Base-by-base conservation (phyloP, 2,888 invertebrate genomes). In the Helicoverpa assulta region DNA sequence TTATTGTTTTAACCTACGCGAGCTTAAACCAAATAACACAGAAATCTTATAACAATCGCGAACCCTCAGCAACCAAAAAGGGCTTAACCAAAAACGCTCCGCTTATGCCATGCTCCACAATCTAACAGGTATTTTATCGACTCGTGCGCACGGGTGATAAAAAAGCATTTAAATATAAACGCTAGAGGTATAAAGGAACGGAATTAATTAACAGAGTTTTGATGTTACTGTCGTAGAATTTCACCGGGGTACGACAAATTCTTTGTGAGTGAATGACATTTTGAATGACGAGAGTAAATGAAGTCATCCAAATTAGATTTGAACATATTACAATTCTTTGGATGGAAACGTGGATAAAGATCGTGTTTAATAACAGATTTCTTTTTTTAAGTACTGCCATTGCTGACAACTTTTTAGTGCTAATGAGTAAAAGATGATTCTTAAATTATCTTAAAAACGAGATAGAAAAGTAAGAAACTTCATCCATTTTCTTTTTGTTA, bases 141-240 rank as follows among this genome's bases (percentile, higher is more conserved):
- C 94, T 91, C 94, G 94, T 94, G 94, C 94, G 90, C 88, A 80
- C 81, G 85, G 76, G 86, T 91, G 92, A 94, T 93, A 94, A 92
- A 92, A 92, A 90, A 79, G 81, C 87, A 86, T 88, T 94, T 93
- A 93, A 93, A 93, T 91, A 92, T 92, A 91, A 93, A 92, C 89
- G 86, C 89, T 88, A 91, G 89, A 87, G 86, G 90, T 90, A 91
- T 90, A 91, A 92, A 93, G 91, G 88, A 92, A 92, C 90, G 89
- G 93, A 93, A 94, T 94, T 95, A 95, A 95, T 95, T 94, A 94
- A 93, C 91, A 91, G 90, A 92, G 89, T 86, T 91, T 91, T 91
- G 92, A 93, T 89, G 92, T 90, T 79, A 80, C 79, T 88, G 80
- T 86, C 88, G 87, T 89, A 82, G 82, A 88, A 87, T 91, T 92